These are phyloP conservation scores for Drosophila flavopinicola DNA, from an alignment of 2,888 invertebrate species.

Conservation along the genomic window DNA sequence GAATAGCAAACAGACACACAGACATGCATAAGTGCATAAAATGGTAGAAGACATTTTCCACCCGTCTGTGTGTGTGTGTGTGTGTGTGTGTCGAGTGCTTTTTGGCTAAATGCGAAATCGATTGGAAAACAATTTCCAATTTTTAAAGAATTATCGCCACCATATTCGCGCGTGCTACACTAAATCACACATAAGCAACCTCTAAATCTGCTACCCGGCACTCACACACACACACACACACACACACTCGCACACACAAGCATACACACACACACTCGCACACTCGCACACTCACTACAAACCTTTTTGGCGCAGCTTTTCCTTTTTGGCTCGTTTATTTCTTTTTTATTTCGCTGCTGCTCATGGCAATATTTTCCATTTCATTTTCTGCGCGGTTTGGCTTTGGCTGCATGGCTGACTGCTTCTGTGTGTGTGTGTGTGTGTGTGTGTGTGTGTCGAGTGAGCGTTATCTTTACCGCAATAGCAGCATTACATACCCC, in stretches of 20 bases:
- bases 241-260: conserved; percentile 80
- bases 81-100: conserved; percentile 68
- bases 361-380: conserved; percentile 75
- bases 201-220: conserved; percentile 82
- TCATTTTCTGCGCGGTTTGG: conserved; percentile 79
- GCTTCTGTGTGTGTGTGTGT: conserved; percentile 35
- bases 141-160: conserved; percentile 84
- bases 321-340: conserved; percentile 72
- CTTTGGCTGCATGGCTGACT: conserved; percentile 72
- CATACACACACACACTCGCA: conserved; percentile 48
- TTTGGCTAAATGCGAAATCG: conserved; percentile 84
- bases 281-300: conserved; percentile 24
- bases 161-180: conserved; percentile 84
- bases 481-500: conserved; percentile 47
- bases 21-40: conserved; percentile 2
- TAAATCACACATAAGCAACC: conserved; percentile 84
- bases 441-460: conserved; percentile 19
- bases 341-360: conserved; percentile 68
- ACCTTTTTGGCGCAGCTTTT: conserved; percentile 73
- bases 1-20: conserved; percentile 35
- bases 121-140: conserved; percentile 85
- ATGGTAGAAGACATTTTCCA: conserved; percentile 55
- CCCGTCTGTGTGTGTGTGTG: conserved; percentile 24
- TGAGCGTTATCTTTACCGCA: conserved; percentile 69
- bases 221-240: conserved; percentile 26